Evolutionary conservation across 2,113 vertebrate species (phyloP).

Genomic region (Heteronetta atricapilla): DNA sequence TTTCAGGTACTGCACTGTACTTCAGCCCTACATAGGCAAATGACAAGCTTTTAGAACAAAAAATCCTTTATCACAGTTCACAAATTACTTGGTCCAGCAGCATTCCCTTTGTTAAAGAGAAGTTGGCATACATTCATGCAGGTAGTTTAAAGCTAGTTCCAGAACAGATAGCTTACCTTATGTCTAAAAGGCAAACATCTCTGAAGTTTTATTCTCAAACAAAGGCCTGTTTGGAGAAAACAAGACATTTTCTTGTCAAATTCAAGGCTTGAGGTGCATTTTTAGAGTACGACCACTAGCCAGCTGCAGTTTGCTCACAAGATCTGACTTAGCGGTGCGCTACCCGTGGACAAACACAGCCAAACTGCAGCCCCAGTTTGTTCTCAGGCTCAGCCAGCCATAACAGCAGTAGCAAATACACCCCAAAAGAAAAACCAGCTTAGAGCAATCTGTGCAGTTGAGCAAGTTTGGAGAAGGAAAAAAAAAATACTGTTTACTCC

Average conservation of each 20-base stretch:
- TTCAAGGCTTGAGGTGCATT: not conserved
- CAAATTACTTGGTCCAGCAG: not conserved
- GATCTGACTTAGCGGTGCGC: not conserved
- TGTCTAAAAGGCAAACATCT: conserved; percentile 96
- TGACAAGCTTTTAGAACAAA: too few species aligned
- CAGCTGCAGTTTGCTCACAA: not conserved
- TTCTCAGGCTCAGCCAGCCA: not conserved
- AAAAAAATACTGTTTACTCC: not conserved
- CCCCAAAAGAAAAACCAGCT: not conserved
- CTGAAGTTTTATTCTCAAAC: conserved; percentile 96
- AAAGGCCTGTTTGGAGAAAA: conserved; percentile 84
- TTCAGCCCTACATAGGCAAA: not conserved
- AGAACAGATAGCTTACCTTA: conserved; percentile 83
- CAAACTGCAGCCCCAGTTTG: not conserved
- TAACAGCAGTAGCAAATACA: not conserved
- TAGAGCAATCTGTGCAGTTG: not conserved
- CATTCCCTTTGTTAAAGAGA: not conserved
- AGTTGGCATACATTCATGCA: rapidly evolving
- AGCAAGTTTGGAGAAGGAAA: not conserved
- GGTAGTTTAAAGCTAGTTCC: not conserved
- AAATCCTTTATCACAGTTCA: not conserved
- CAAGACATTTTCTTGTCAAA: not conserved
- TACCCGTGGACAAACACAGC: not conserved
- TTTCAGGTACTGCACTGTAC: not conserved
- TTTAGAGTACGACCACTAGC: not conserved